Conservation (phyloP, 2,888 invertebrate genomes). For the Nomada lathburiana region DNA sequence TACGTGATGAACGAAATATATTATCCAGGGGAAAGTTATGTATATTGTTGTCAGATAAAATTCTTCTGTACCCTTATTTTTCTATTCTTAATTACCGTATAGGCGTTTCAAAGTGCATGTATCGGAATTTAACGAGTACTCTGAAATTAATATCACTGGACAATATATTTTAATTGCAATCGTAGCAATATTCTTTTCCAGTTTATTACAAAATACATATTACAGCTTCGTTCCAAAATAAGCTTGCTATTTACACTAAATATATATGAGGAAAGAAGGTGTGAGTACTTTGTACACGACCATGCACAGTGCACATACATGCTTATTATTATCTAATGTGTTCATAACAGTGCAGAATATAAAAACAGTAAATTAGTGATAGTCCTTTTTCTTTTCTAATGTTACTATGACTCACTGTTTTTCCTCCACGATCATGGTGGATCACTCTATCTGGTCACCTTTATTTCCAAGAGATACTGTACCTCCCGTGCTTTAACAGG, state of each 20-base stretch:
- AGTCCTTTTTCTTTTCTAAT: conserved; percentile 5
- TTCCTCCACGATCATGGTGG: conserved; percentile 84
- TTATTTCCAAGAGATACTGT: conserved; percentile 58
- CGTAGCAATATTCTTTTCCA: no score
- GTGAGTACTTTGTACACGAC: neutral
- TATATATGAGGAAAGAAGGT: neutral
- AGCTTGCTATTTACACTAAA: neutral
- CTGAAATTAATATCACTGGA: no score
- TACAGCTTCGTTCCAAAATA: neutral
- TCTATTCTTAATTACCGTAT: no score
- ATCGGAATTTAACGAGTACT: no score
- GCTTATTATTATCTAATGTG: neutral
- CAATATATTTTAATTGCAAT: no score
- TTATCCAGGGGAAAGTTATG: neutral
- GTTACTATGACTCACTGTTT: conserved; percentile 82
- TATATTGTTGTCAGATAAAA: neutral
- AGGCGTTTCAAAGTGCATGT: no score
- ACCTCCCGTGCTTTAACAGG: conserved; percentile 46
- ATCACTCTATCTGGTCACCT: conserved; percentile 69
- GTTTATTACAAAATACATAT: neutral
- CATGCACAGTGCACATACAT: conserved; percentile 12
- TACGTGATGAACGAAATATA: neutral
- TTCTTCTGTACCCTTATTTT: no score
- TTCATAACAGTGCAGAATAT: neutral
- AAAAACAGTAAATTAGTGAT: neutral